phyloP scores from a whole-genome alignment of 1,140 invertebrate genomes.

The Zaprionus davidi region DNA sequence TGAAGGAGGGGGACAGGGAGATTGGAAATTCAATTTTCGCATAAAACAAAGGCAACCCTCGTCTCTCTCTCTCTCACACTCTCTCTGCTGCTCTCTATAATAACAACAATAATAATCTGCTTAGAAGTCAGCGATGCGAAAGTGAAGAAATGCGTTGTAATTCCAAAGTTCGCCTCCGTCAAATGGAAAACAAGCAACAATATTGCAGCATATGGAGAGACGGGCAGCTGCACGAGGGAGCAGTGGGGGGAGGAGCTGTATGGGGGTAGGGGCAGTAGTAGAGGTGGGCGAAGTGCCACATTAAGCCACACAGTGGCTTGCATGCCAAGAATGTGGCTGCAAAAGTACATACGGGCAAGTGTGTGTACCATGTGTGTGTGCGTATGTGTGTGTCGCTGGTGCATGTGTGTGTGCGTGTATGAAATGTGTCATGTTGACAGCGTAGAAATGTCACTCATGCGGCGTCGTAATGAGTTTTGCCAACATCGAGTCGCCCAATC shows the following conservation, averaged over 20 bases:
- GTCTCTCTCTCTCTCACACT: slow-evolving; percentile 7
- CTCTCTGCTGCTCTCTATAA: slow-evolving; percentile 41
- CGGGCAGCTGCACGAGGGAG: background rate
- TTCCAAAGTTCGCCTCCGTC: slow-evolving; percentile 63
- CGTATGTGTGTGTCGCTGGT: background rate
- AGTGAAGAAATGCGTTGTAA: slow-evolving; percentile 82
- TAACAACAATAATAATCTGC: slow-evolving; percentile 79
- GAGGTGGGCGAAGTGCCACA: slow-evolving; percentile 32
- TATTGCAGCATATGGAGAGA: slow-evolving; percentile 60
- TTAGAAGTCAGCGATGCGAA: slow-evolving; percentile 77
- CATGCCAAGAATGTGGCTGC: slow-evolving; percentile 61
- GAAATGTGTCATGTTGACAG: slow-evolving; percentile 81
- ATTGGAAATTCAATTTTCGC: slow-evolving; percentile 72
- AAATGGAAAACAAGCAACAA: slow-evolving; percentile 56
- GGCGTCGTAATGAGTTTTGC: slow-evolving; percentile 78
- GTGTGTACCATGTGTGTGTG: slow-evolving; percentile 18
- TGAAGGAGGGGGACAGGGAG: background rate
- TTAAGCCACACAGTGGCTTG: slow-evolving; percentile 69
- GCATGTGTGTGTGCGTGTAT: slow-evolving; percentile 53
- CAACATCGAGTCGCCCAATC: slow-evolving; percentile 47
- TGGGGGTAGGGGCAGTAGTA: background rate
- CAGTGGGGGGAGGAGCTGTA: background rate
- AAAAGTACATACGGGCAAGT: slow-evolving; percentile 30
- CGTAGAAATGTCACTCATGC: slow-evolving; percentile 79
- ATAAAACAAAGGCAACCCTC: slow-evolving; percentile 47